A percentile compares a stretch with the other conserved stretches of the same genome.
phyloP scores from a whole-genome alignment of 2,888 invertebrate species.

The Xestoiulus laeticollis region DNA sequence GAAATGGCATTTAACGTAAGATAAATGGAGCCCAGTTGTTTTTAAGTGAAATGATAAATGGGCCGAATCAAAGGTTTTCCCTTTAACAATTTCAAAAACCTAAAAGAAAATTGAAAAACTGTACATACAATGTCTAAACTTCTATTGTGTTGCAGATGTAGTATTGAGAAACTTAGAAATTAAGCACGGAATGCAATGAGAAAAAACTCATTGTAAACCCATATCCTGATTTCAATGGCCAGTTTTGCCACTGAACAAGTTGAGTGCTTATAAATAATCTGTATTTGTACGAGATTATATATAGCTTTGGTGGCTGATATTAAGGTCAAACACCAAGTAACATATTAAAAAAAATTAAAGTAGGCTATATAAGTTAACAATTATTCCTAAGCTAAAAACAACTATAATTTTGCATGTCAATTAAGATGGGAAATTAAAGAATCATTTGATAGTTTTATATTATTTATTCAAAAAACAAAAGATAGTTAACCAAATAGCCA shows the following conservation, averaged over 20 bases:
- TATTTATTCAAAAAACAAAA: too few relatives aligned
- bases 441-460: too few relatives aligned
- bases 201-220: neutral
- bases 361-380: too few relatives aligned
- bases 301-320: neutral
- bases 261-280: neutral
- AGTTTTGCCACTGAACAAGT: neutral
- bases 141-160: neutral
- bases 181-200: neutral
- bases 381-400: too few relatives aligned
- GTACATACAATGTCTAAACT: neutral
- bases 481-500: too few relatives aligned
- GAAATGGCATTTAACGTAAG: constrained; percentile 2
- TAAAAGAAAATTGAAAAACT: neutral
- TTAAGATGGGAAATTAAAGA: too few relatives aligned
- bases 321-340: neutral
- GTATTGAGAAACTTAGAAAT: neutral
- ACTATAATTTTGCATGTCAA: too few relatives aligned
- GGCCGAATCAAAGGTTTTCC: neutral
- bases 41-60: constrained; percentile 23
- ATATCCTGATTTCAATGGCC: neutral
- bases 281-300: neutral
- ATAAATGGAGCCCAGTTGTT: constrained; percentile 1
- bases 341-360: neutral
- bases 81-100: neutral